Evolutionary conservation across 2,888 invertebrate species (phyloP), one percentile per base, ranked within the genome.

Genomic region (Macroteleia sp.): DNA sequence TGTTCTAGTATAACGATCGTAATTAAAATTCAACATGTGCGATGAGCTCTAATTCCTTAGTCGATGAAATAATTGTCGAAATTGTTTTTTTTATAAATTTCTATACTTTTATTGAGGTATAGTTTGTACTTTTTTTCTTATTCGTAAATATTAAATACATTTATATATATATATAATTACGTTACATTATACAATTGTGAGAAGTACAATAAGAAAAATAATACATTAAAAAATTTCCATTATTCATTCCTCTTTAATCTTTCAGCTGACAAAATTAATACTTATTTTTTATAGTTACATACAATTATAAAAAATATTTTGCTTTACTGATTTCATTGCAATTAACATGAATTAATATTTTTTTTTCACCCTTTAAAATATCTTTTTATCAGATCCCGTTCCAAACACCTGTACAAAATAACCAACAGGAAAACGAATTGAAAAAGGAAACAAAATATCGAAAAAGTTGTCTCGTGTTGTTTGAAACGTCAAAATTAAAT

Each of bases 121-220:
- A 48, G 54, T 73, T 73, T 73, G 73, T 73, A 73, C 73, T 73
- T 64, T 64, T 36, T 22, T 42, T 42, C 57, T 64, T 57, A 64
- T 20, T 28, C 28, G 19, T 48, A 54, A 36, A 41, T 16, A 39
- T 56, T 70, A 69, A 69, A 57, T 48, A 48, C 41, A 22, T 12
- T 3, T 36, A 28, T 46, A 17, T 62, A n/a, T n/a, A n/a, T n/a
- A n/a, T n/a, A n/a, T n/a, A n/a, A n/a, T n/a, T n/a, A n/a, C 28
- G 14, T 34, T 28, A 39, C 16, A 39, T 39, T 48, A 36, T 36
- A 17, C n/a, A 9, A 36, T 61, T 62, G 34, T 12, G 30, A 50
- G 14, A 62, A 30, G 5, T 62, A 62, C 25, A 50, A 62, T 32
- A 41, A 62, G 19, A 62, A 41, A 62, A 56, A 41, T 41, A 30